A percentile compares a stretch with the other conserved stretches of the same genome.
These are phyloP conservation scores for Paracyclopina nana DNA, from an alignment of 1,140 invertebrate species.

Conservation along the genomic window DNA sequence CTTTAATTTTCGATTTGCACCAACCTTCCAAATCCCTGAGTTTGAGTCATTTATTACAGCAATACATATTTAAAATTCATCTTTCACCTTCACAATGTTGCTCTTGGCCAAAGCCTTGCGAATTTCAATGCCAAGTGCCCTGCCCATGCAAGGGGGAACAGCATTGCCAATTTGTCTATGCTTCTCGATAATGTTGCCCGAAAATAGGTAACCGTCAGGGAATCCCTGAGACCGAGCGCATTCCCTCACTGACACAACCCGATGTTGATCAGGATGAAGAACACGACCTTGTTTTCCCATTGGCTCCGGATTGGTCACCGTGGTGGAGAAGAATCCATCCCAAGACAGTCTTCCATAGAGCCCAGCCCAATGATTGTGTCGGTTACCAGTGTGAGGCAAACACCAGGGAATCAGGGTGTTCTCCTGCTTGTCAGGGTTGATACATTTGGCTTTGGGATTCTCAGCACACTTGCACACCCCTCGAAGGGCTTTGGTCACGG, in stretches of 20 bases:
- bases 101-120: conserved; percentile 27
- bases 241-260: conserved; percentile 62
- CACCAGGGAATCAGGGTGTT: conserved; percentile 79
- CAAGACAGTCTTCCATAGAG: conserved; percentile 54
- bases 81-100: no score
- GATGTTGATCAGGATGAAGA: conserved; percentile 55
- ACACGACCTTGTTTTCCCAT: conserved; percentile 72
- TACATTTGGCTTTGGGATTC: conserved; percentile 36
- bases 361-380: conserved; percentile 66
- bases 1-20: no score
- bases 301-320: conserved; percentile 57
- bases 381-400: conserved; percentile 62
- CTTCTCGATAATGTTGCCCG: conserved; percentile 50
- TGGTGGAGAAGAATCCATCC: conserved; percentile 71
- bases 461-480: conserved; percentile 58
- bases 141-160: conserved; percentile 57
- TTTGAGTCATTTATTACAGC: no score
- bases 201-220: conserved; percentile 53
- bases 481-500: conserved; percentile 36
- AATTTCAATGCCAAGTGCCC: conserved; percentile 51
- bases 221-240: conserved; percentile 73
- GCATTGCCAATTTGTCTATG: conserved; percentile 70
- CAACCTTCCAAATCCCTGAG: no score
- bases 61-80: no score
- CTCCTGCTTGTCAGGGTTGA: conserved; percentile 45